A percentile compares a stretch with the other conserved stretches of the same genome.
phyloP scores from a whole-genome alignment of 2,888 invertebrate genomes.

The Macropis europaea region DNA sequence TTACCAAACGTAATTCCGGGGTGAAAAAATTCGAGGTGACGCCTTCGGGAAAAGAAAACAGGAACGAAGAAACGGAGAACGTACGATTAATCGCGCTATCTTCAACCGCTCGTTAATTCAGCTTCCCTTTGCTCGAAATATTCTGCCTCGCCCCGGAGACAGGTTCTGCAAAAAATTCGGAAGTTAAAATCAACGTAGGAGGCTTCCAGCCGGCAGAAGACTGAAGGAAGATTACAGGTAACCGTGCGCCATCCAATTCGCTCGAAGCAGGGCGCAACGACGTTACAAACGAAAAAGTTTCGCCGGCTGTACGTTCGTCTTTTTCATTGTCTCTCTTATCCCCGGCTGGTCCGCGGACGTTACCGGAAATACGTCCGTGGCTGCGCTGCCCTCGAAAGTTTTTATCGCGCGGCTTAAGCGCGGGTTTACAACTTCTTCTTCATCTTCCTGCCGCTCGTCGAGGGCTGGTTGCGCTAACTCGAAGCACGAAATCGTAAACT shows the following conservation, averaged over 20 bases:
- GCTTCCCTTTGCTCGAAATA: not conserved
- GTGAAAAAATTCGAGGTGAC: too few species aligned
- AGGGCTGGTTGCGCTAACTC: conserved; percentile 21
- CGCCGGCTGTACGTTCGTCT: conserved; percentile 42
- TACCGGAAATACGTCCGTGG: conserved; percentile 56
- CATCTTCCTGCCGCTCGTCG: conserved; percentile 10
- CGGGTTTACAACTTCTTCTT: conserved; percentile 60
- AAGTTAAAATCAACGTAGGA: conserved; percentile 13
- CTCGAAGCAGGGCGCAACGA: conserved; percentile 32
- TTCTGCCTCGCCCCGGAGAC: not conserved
- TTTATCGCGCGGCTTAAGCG: conserved; percentile 63
- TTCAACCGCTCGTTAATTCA: conserved; percentile 2
- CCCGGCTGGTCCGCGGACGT: conserved; percentile 16
- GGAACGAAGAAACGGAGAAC: not conserved
- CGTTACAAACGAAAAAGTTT: conserved; percentile 44
- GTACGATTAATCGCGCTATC: conserved; percentile 7
- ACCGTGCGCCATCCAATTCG: conserved; percentile 36
- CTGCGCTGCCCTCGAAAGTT: conserved; percentile 55
- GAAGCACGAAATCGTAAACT: conserved; percentile 55
- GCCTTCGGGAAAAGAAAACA: too few species aligned
- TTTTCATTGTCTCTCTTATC: conserved; percentile 53
- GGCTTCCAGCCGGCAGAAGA: not conserved
- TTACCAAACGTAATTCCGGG: too few species aligned
- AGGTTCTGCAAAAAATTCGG: too few species aligned
- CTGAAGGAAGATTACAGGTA: conserved; percentile 36